phyloP scores from a whole-genome alignment of 2,113 vertebrate species.

The Oncorhynchus kisutch region DNA sequence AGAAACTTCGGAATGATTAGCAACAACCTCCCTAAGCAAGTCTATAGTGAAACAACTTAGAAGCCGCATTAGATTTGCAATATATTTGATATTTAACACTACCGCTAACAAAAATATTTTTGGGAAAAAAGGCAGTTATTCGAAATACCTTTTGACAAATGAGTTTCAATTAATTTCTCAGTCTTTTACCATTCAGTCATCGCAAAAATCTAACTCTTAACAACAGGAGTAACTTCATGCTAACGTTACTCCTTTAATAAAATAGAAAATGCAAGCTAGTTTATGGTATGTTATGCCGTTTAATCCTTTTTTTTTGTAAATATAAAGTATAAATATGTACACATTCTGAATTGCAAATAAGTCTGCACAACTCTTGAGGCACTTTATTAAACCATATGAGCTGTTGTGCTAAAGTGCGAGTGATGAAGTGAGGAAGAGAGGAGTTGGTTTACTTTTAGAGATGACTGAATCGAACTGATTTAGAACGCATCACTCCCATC shows the following conservation, averaged over 20 bases:
- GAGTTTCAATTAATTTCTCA: constrained; percentile 7
- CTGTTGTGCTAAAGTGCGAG: constrained; percentile 34
- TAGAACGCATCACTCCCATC: background rate
- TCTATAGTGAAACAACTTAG: constrained; percentile 12
- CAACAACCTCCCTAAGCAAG: constrained; percentile 2
- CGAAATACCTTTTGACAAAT: background rate
- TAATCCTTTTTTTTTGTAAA: constrained; percentile 53
- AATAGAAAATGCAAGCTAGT: constrained; percentile 11
- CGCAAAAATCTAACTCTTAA: constrained; percentile 19
- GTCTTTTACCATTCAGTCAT: background rate
- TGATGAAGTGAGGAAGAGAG: background rate
- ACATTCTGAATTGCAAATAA: constrained; percentile 62
- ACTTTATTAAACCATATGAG: constrained; percentile 72
- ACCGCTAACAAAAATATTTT: constrained; percentile 21
- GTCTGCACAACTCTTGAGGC: constrained; percentile 76
- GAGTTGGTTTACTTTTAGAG: constrained; percentile 27
- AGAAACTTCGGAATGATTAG: constrained; percentile 3
- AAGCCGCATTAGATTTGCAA: constrained; percentile 23
- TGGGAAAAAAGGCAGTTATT: constrained; percentile 1
- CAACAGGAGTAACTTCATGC: constrained; percentile 29
- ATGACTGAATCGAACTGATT: background rate
- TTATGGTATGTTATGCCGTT: constrained; percentile 34
- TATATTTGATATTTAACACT: constrained; percentile 16
- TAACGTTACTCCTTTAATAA: constrained; percentile 31
- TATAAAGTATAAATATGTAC: constrained; percentile 55